A percentile compares a stretch with the other conserved stretches of the same genome.
phyloP scores from a whole-genome alignment of 2,888 invertebrate species.

The Thecophora atra region DNA sequence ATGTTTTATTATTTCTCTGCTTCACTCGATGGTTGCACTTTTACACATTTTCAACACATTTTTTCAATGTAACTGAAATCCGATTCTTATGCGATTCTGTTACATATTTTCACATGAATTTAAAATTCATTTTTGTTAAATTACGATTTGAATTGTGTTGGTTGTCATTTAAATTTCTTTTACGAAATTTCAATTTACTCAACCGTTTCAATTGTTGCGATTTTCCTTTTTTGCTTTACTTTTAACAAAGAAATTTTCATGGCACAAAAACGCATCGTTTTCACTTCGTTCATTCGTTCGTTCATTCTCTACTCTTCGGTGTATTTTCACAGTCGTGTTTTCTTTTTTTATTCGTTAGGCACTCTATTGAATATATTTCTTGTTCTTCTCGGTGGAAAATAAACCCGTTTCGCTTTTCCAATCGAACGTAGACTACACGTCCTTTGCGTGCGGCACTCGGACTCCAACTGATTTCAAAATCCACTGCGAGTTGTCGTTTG shows the following conservation, averaged over 20 bases:
- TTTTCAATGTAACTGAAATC: background rate
- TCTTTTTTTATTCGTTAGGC: slow-evolving; percentile 44
- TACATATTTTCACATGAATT: background rate
- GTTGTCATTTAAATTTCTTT: background rate
- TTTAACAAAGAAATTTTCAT: slow-evolving; percentile 25
- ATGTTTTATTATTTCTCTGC: background rate
- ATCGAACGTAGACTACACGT: slow-evolving; percentile 61
- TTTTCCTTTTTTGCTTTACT: slow-evolving; percentile 11
- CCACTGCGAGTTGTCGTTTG: slow-evolving; percentile 40
- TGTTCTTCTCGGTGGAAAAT: slow-evolving; percentile 42
- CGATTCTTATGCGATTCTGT: background rate
- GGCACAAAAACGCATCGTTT: slow-evolving; percentile 37
- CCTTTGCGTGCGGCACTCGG: slow-evolving; percentile 62
- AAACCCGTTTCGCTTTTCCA: slow-evolving; percentile 50
- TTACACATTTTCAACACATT: background rate
- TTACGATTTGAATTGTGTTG: slow-evolving; percentile 5
- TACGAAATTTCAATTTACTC: background rate
- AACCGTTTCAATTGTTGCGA: slow-evolving; percentile 10
- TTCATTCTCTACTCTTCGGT: slow-evolving; percentile 27
- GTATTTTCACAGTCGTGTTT: slow-evolving; percentile 34
- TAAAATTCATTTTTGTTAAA: background rate
- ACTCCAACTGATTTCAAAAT: slow-evolving; percentile 64
- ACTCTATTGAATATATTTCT: slow-evolving; percentile 47
- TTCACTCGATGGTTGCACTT: too few relatives aligned
- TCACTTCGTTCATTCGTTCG: slow-evolving; percentile 28